A percentile compares a stretch with the other conserved stretches of the same genome.
These are phyloP conservation scores for Drosophila ustulata DNA, from an alignment of 2,888 invertebrate species.

Conservation along the genomic window DNA sequence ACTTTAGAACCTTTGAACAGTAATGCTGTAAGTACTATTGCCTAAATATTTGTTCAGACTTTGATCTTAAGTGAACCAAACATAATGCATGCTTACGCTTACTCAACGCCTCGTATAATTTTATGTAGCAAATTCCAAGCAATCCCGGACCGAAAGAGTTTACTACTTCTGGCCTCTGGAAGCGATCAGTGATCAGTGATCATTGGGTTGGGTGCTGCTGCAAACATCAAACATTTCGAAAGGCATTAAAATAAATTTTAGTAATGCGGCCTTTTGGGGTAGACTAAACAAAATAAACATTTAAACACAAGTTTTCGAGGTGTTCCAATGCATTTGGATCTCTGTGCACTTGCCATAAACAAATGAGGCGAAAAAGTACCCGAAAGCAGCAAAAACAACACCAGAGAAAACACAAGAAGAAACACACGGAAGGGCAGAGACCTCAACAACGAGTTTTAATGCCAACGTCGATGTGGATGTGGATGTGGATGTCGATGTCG, in stretches of 20 bases:
- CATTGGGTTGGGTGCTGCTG: constrained; percentile 12
- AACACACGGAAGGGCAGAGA: constrained; percentile 66
- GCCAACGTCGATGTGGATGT: constrained; percentile 13
- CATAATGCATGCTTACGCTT: constrained; percentile 52
- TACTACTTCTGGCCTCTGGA: background rate
- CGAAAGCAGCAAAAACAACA: constrained; percentile 18
- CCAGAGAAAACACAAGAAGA: constrained; percentile 32
- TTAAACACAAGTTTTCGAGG: constrained; percentile 42
- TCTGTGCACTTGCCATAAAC: constrained; percentile 57
- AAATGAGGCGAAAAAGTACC: constrained; percentile 48
- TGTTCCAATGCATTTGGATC: constrained; percentile 37
- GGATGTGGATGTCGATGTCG: constrained; percentile 1
- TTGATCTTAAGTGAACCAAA: constrained; percentile 4
- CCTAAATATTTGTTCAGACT: constrained; percentile 3
- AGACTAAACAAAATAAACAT: constrained; percentile 79
- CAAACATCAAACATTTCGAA: constrained; percentile 73
- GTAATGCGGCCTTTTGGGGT: constrained; percentile 72
- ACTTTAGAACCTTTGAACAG: background rate
- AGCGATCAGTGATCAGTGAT: background rate
- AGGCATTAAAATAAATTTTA: constrained; percentile 75
- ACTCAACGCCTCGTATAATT: constrained; percentile 74
- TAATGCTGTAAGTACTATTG: constrained; percentile 2
- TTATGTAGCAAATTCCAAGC: constrained; percentile 54
- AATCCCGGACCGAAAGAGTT: constrained; percentile 19
- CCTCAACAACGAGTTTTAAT: constrained; percentile 65